phyloP scores from a whole-genome alignment of 2,113 vertebrate species.

The Eptesicus fuscus region DNA sequence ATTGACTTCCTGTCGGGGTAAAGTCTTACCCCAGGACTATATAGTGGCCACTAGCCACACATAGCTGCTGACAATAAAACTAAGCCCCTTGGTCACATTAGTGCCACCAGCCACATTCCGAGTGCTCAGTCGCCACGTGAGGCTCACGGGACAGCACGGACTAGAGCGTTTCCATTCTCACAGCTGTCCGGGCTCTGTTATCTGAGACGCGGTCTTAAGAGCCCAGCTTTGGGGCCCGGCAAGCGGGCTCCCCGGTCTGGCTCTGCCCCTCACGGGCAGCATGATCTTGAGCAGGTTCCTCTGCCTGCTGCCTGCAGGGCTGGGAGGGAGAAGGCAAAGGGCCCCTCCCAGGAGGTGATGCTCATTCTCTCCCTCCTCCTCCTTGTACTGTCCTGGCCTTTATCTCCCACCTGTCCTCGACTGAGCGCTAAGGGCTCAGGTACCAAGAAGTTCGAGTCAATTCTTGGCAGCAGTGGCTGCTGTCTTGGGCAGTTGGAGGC shows the following conservation, averaged over 20 bases:
- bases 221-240: neutral
- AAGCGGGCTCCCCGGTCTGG: neutral
- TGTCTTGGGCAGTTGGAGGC: neutral
- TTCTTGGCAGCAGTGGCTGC: neutral
- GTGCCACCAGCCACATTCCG: neutral
- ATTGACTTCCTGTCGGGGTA: neutral
- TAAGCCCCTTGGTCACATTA: neutral
- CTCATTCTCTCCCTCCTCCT: too few relatives aligned
- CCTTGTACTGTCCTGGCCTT: neutral
- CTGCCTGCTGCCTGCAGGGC: neutral
- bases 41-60: neutral
- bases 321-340: neutral
- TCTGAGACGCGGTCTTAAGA: neutral
- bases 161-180: rapidly evolving
- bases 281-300: neutral
- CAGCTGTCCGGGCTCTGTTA: rapidly evolving
- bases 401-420: neutral
- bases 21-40: neutral
- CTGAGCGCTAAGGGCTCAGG: neutral
- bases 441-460: neutral
- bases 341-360: neutral
- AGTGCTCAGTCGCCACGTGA: rapidly evolving
- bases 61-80: neutral
- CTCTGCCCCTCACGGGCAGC: neutral
- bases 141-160: neutral